Evolutionary conservation across 2,113 vertebrate genomes (phyloP), one percentile per base, ranked within the genome.

Genomic region (Dicrurus megarhynchus): DNA sequence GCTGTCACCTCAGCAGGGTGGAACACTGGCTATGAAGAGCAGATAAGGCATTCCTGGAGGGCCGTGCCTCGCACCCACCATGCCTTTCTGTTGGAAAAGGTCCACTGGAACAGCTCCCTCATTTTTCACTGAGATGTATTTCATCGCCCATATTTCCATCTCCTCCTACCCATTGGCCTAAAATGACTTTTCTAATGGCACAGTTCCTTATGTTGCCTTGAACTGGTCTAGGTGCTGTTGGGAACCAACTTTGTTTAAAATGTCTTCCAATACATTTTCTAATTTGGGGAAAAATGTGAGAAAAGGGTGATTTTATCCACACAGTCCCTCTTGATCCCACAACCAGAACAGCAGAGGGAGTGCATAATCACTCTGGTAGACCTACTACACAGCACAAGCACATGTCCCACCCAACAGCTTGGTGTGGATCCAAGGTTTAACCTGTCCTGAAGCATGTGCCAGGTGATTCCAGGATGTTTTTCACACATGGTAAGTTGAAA

Each of bases 251-350:
- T 50, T 32, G 21, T 53, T 63, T 69, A 87, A 91, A 88, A 81
- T 11, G 4, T 74, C 60, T 11, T 82, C 42, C 13, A n/a, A 46
- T 7, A n/a, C 3, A 23, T 70, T 78, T 68, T 65, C 26, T 53
- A 41, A 17, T 37, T 21, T 2, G 3, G 2, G 39, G 0, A 5
- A 10, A 56, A 47, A 56, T 22, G 6, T 0, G 1, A 47, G 14
- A 57, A 70, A 78, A 53, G 4, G 23, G 5, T 39, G 3, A 33
- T 71, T 76, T 52, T 49, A 76, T 57, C 39, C 30, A 22, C 16
- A 30, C 6, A 46, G 22, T 28, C 17, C 28, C 6, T 5, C 53
- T 75, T 44, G 17, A 70, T 41, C 15, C 37, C 63, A 84, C n/a
- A 63, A 55, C 13, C 30, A 71, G n/a, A 77, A 73, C 7, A 74